Conservation (phyloP, 2,797 vertebrate species). For the Jordanella pulchra region DNA sequence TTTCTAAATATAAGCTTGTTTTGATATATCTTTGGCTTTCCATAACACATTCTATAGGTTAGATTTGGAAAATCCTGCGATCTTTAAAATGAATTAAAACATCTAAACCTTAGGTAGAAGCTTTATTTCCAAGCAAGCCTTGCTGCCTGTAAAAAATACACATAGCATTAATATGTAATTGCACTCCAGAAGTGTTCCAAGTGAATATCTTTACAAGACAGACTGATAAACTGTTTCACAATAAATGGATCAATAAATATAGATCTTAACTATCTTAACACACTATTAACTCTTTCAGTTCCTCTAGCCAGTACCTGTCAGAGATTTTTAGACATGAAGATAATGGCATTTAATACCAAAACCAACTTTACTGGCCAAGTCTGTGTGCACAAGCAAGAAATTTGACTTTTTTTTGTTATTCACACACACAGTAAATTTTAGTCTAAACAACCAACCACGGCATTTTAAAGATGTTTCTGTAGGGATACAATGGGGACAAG, state of each 20-base stretch:
- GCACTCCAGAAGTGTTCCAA: conserved; percentile 8
- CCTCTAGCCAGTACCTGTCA: conserved; percentile 27
- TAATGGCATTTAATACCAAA: background rate
- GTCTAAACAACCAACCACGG: no score
- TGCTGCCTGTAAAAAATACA: conserved; percentile 14
- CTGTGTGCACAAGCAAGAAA: no score
- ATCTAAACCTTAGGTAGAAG: background rate
- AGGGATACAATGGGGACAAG: no score
- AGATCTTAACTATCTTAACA: background rate
- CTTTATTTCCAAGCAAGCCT: background rate
- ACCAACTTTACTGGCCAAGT: no score
- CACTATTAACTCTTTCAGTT: conserved; percentile 3
- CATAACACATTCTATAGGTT: background rate
- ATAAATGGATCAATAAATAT: conserved; percentile 37
- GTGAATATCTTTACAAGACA: conserved; percentile 5
- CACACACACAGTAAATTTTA: no score
- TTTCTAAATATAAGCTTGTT: background rate
- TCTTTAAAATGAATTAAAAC: background rate
- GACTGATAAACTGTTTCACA: conserved; percentile 13
- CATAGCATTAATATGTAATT: conserved; percentile 39
- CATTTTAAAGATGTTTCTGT: no score
- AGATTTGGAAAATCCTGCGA: background rate
- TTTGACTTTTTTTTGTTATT: no score
- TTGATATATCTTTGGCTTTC: background rate
- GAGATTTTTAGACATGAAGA: background rate